Evolutionary conservation across 1,140 invertebrate species (phyloP), one percentile per base, ranked within the genome.

Genomic region (Stegodyphus dumicola): DNA sequence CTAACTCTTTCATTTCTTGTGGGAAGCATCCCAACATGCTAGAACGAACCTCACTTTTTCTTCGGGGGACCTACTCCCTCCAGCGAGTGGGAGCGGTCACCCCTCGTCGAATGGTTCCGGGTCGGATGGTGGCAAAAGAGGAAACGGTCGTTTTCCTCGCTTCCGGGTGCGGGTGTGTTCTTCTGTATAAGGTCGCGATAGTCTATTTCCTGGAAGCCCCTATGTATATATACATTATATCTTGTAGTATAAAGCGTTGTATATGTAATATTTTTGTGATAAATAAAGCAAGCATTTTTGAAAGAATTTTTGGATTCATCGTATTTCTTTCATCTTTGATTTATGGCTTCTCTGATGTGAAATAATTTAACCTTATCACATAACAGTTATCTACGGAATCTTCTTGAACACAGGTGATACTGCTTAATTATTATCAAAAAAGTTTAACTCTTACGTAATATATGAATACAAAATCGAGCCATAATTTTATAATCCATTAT

Each of bases 261-360:
- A 33, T 54, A 56, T 67, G 73, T 71, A 74, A 81, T 81, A 71
- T 73, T 70, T 65, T 77, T 85, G 83, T 85, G 83, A 85, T 85
- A 85, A 85, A 77, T 77, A 85, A 85, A 85, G 83, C 83, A 85
- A 77, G 83, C 83, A 85, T 85, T 84, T 77, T 85, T 9, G 67
- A 85, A 85, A 71, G 74, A 85, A 75, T 6, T 65, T 65, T 18
- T 54, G 33, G 33, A 33, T 1, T 33, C 3, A 3, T 33, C 33
- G 33, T 3, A 1, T 3, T 33, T 33, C 33, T 33, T 33, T 33
- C 33, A 33, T 33, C 33, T 33, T 33, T 33, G 33, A 33, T 33
- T 33, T 33, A 33, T 33, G 33, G 33, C 33, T 33, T 33, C 33
- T 33, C 33, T 33, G 33, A 3, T 33, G 33, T 33, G 33, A 33